Percentiles rank a stretch among this genome's conserved stretches.
These are phyloP conservation scores for Entomobrya proxima DNA, from an alignment of 2,888 invertebrate species.

Conservation along the genomic window DNA sequence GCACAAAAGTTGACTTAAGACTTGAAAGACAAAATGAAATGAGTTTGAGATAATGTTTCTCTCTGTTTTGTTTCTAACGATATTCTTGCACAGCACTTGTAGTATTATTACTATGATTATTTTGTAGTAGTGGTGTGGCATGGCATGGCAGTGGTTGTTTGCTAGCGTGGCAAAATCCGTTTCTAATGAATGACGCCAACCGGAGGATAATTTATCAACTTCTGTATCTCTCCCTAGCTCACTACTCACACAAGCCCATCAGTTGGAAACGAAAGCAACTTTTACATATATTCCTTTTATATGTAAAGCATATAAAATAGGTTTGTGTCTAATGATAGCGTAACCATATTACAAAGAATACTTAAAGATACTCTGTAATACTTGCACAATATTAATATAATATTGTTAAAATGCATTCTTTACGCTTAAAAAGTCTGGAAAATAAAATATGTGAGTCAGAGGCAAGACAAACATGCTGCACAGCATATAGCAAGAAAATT, in stretches of 20 bases:
- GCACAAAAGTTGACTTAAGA: constrained; percentile 55
- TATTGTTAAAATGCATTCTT: constrained; percentile 9
- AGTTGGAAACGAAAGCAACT: background rate
- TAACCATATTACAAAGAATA: no score
- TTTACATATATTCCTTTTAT: no score
- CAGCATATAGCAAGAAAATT: constrained; percentile 2
- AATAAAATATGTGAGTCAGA: background rate
- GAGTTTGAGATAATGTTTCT: constrained; percentile 41
- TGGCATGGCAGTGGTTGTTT: constrained; percentile 48
- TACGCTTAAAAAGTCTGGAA: constrained; percentile 24
- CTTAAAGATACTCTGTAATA: background rate
- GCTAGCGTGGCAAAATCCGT: constrained; percentile 75
- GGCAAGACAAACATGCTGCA: background rate
- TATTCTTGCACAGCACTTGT: background rate
- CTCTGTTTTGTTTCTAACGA: background rate
- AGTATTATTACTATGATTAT: background rate
- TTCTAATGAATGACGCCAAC: constrained; percentile 75
- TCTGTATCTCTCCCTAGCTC: constrained; percentile 47
- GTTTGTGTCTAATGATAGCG: no score
- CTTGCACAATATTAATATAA: constrained; percentile 26
- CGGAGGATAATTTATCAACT: constrained; percentile 75
- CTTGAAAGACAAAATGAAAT: constrained; percentile 56
- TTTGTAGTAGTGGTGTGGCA: constrained; percentile 22
- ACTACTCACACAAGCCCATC: background rate
- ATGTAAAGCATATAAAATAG: no score